A percentile compares a stretch with the other conserved stretches of the same genome.
Evolutionary conservation across 2,113 vertebrate species (phyloP).

Genomic region (Turnix velox): DNA sequence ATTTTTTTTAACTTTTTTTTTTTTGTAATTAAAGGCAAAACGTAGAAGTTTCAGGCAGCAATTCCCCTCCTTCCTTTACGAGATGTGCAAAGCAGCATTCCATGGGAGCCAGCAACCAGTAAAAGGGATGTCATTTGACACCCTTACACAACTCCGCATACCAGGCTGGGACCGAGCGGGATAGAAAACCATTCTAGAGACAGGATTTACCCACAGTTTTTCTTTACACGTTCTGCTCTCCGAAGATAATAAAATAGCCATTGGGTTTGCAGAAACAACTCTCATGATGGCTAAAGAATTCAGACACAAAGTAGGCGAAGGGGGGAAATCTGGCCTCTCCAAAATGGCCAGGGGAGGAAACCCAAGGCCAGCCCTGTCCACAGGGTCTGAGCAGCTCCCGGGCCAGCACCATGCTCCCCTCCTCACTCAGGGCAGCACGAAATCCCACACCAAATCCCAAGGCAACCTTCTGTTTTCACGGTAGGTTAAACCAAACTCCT

Average conservation of each 20-base stretch:
- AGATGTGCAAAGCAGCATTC: constrained; percentile 57
- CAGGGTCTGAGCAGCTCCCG: neutral
- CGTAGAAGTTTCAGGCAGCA: neutral
- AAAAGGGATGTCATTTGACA: constrained; percentile 57
- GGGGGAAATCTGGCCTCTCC: neutral
- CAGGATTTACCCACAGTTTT: constrained; percentile 28
- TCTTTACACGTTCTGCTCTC: constrained; percentile 25
- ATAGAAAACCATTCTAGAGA: constrained; percentile 24
- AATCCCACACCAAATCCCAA: neutral
- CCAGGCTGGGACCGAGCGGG: constrained; percentile 6
- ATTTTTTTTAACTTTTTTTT: neutral
- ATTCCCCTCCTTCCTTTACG: constrained; percentile 42
- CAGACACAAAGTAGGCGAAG: neutral
- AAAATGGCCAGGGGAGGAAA: neutral
- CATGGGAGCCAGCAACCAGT: constrained; percentile 18
- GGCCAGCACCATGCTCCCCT: neutral
- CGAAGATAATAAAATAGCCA: constrained; percentile 19
- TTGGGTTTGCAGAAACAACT: constrained; percentile 17
- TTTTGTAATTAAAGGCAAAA: constrained; percentile 12
- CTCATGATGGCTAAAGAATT: neutral
- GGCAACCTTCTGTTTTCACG: neutral
- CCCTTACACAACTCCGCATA: constrained; percentile 1
- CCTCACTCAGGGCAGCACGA: neutral
- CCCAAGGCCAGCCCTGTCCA: accelerated
- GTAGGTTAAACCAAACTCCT: neutral